phyloP scores from a whole-genome alignment of 2,113 vertebrate genomes.

The Zosterops lateralis region DNA sequence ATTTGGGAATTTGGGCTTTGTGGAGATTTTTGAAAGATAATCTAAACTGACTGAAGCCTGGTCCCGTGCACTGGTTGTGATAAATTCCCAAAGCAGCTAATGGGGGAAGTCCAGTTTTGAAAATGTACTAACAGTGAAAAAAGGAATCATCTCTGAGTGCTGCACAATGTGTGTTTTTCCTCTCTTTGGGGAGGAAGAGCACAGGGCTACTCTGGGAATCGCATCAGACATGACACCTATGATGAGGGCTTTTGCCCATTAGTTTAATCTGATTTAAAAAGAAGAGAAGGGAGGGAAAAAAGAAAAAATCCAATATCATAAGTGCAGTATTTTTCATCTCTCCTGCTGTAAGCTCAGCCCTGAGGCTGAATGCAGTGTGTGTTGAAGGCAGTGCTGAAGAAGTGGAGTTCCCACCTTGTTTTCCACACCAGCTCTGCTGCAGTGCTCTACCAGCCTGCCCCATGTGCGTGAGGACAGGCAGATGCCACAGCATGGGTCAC shows the following conservation, averaged over 20 bases:
- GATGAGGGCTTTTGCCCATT: neutral
- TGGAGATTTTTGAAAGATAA: neutral
- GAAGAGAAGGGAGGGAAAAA: neutral
- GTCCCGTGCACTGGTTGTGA: neutral
- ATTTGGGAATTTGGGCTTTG: constrained; percentile 13
- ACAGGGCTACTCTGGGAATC: neutral
- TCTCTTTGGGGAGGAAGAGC: neutral
- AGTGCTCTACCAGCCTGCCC: neutral
- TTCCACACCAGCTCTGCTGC: neutral
- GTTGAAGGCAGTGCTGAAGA: neutral
- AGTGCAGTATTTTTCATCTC: neutral
- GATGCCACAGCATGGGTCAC: neutral
- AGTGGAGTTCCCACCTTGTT: neutral
- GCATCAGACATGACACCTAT: neutral
- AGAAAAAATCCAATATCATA: neutral
- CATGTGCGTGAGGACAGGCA: neutral
- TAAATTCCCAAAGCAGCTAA: constrained; percentile 5
- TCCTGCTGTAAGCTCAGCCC: neutral
- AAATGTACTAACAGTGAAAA: neutral
- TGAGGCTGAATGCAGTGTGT: neutral
- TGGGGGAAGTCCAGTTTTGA: neutral
- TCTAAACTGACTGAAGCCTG: neutral
- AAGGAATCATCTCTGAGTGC: neutral
- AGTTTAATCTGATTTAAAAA: neutral
- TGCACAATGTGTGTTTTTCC: neutral